Evolutionary conservation across 2,113 vertebrate species (phyloP).

Genomic region (Morone saxatilis): DNA sequence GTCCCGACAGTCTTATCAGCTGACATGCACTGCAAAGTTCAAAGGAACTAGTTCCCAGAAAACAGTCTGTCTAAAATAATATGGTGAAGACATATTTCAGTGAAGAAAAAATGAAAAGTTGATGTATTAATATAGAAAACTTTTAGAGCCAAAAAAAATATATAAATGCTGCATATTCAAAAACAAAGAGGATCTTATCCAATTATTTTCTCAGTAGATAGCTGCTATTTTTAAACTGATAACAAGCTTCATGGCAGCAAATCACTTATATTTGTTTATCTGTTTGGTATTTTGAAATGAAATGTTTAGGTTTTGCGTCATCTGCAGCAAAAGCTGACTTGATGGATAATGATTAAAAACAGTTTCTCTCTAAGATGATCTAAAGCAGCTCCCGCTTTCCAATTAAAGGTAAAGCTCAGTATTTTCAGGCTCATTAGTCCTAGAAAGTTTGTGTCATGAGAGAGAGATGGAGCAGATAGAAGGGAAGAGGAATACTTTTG

Average conservation of each 20-base stretch:
- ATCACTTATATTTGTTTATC: slow-evolving; percentile 38
- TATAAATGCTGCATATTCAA: neutral
- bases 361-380: neutral
- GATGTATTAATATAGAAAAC: neutral
- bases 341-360: slow-evolving; percentile 37
- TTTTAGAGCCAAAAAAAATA: neutral
- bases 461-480: neutral
- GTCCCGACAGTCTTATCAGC: neutral
- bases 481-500: slow-evolving; percentile 7
- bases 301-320: slow-evolving; percentile 10
- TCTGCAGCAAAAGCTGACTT: slow-evolving; percentile 18
- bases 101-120: neutral
- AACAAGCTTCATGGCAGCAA: slow-evolving; percentile 5
- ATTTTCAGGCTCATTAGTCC: slow-evolving; percentile 50
- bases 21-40: neutral
- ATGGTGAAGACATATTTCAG: neutral
- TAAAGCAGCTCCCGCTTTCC: slow-evolving; percentile 32
- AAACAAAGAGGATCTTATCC: slow-evolving; percentile 18
- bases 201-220: slow-evolving; percentile 25
- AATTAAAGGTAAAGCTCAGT: slow-evolving; percentile 38
- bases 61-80: slow-evolving; percentile 8
- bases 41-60: neutral
- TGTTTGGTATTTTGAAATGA: slow-evolving; percentile 26
- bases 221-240: slow-evolving; percentile 38
- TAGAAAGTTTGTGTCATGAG: slow-evolving; percentile 21